Evolutionary conservation across 2,888 invertebrate species (phyloP), one percentile per base, ranked within the genome.

Genomic region (Drosophila siamana): DNA sequence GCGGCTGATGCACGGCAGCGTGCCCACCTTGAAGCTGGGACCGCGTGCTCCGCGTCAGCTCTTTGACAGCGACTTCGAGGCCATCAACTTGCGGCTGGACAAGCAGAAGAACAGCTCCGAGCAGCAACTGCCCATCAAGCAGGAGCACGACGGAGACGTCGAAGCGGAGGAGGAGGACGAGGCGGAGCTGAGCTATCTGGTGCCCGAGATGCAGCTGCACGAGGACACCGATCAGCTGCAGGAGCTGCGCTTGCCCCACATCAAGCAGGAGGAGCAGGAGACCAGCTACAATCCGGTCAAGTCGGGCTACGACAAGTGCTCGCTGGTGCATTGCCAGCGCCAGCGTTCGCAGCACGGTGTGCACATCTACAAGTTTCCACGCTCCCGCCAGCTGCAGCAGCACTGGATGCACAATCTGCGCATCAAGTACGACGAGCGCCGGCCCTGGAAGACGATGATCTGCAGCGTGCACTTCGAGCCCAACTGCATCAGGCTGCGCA

Each of bases 361-460:
- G 0, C 83, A 80, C 47, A 74, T 88, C 24, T 86, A 83, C 22
- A 86, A 89, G 55, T 89, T 86, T 22, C 86, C 86, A 13, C 74
- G 77, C 4, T 77, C 86, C 2, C 59, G 28, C 1, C 62, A 61
- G 4, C 54, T 86, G n/a, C 88, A 86, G 43, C 67, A 77, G 43
- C 79, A 66, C 0, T 86, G 86, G 86, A 76, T 79, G 74, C 88
- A 89, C 50, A 86, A 86, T 28, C 61, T 86, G 22, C 71, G 77
- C 4, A 83, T 86, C 4, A 60, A 61, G 4, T 89, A 84, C 41
- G 86, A 88, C 26, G 84, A 84, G 5, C 56, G 68, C 2, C 70
- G 80, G 0, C 88, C 90, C 13, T 88, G 90, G 80, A 89, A 89
- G 46, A 87, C 76, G 2, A 78, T 86, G 69, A 88, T 86, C 15